Evolutionary conservation across 2,113 vertebrate genomes (phyloP).

Genomic region (Mesocricetus auratus): DNA sequence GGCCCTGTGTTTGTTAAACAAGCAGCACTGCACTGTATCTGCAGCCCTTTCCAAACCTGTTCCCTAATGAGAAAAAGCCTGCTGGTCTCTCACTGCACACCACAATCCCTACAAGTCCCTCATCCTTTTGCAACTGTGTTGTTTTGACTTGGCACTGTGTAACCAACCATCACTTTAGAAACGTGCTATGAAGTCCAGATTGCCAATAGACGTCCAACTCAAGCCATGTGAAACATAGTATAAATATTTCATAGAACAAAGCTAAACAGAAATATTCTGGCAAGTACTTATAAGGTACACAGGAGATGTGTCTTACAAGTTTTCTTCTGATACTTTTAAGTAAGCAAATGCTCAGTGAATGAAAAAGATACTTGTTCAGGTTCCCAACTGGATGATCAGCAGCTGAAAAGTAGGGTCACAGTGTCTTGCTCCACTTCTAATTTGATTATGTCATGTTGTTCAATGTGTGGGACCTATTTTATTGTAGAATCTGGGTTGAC

Average conservation of each 20-base stretch:
- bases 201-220: constrained; percentile 10
- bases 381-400: neutral
- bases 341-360: neutral
- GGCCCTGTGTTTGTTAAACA: neutral
- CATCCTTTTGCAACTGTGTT: neutral
- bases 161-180: neutral
- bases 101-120: neutral
- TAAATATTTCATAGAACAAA: constrained; percentile 17
- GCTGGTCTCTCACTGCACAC: neutral
- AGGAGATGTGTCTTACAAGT: neutral
- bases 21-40: neutral
- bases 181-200: neutral
- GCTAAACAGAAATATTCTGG: constrained; percentile 18
- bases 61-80: neutral
- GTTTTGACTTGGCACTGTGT: neutral
- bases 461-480: neutral
- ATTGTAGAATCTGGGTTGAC: neutral
- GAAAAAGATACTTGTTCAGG: neutral
- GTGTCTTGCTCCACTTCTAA: neutral
- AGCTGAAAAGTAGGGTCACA: neutral
- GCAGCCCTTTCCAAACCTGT: neutral
- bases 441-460: neutral
- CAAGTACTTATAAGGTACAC: constrained; percentile 6
- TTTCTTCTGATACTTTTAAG: constrained; percentile 30
- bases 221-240: neutral